phyloP scores from a whole-genome alignment of 2,797 vertebrate genomes.

The Pteropus rufus region DNA sequence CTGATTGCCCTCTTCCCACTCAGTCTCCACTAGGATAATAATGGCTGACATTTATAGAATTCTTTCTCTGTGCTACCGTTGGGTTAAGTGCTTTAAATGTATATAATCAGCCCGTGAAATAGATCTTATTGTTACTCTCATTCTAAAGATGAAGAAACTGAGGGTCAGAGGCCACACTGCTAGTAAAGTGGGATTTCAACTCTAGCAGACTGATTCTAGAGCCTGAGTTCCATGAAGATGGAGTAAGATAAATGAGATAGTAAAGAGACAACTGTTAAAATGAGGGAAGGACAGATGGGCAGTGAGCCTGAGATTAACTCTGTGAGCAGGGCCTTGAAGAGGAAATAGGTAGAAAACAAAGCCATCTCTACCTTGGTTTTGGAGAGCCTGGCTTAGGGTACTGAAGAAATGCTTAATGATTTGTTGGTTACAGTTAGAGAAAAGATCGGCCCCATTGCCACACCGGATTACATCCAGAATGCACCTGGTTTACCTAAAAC shows the following conservation, averaged over 20 bases:
- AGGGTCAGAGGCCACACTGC: not conserved
- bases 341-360: constrained; percentile 35
- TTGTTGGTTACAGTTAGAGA: constrained; percentile 89
- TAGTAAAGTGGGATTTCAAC: constrained; percentile 29
- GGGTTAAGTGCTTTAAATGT: constrained; percentile 9
- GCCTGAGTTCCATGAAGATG: not conserved
- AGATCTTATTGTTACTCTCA: constrained; percentile 21
- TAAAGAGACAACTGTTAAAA: not conserved
- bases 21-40: not conserved
- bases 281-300: not conserved
- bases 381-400: not conserved
- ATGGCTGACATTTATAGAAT: constrained; percentile 1
- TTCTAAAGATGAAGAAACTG: constrained; percentile 38
- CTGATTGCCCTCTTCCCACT: not conserved
- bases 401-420: constrained; percentile 35
- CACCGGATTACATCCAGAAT: constrained; percentile 96
- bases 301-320: not conserved
- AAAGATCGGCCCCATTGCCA: constrained; percentile 98
- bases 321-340: not conserved
- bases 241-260: not conserved
- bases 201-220: constrained; percentile 20
- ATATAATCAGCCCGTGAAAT: not conserved
- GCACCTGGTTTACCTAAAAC: constrained; percentile 96
- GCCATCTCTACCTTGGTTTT: not conserved
- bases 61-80: not conserved